phyloP scores from a whole-genome alignment of 1,140 invertebrate species.

The Liolophura sinensis region DNA sequence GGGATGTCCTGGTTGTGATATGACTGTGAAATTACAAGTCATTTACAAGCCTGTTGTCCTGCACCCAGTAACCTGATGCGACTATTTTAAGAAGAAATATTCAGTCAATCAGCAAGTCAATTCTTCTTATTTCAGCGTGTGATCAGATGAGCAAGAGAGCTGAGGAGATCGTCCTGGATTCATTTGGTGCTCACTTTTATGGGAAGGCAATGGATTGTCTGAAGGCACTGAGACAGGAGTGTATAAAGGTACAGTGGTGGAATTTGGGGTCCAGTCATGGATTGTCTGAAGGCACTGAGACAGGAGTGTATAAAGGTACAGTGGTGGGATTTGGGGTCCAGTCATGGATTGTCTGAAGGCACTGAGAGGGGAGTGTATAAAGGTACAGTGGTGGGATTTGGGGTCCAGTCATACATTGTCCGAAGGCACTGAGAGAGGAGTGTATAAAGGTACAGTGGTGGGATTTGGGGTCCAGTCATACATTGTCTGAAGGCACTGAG shows the following conservation, averaged over 20 bases:
- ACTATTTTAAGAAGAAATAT: too few species aligned
- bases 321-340: background rate
- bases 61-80: too few species aligned
- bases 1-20: background rate
- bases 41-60: background rate
- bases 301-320: background rate
- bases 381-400: background rate
- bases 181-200: slow-evolving; percentile 51
- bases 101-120: slow-evolving; percentile 1
- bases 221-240: slow-evolving; percentile 37
- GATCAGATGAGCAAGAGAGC: slow-evolving; percentile 50
- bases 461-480: background rate
- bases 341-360: background rate
- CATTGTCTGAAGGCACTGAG: slow-evolving; percentile 1
- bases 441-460: background rate
- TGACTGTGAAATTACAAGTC: slow-evolving; percentile 1
- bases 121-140: slow-evolving; percentile 37
- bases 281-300: background rate
- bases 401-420: background rate
- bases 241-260: slow-evolving; percentile 36
- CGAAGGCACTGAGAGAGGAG: background rate
- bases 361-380: background rate
- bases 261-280: background rate
- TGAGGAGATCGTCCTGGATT: slow-evolving; percentile 44
- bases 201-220: slow-evolving; percentile 51